These are phyloP conservation scores for Hydrolagus colliei DNA, from an alignment of 2,797 vertebrate species.

Conservation along the genomic window DNA sequence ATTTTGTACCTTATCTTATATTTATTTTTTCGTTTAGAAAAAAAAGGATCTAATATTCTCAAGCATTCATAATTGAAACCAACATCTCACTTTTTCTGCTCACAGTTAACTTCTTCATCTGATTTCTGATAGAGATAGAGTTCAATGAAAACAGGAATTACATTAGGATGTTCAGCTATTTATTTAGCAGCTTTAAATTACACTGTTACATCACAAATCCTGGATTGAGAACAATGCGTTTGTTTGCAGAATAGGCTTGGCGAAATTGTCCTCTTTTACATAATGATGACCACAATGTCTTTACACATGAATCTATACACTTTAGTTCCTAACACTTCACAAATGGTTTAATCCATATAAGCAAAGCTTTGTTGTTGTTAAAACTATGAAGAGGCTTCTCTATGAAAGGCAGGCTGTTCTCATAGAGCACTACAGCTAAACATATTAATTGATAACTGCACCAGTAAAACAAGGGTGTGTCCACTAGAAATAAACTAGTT, in stretches of 20 bases:
- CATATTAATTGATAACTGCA: slow-evolving; percentile 36
- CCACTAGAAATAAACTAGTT: slow-evolving; percentile 31
- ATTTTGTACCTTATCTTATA: background rate
- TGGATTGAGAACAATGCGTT: background rate
- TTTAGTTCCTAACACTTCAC: background rate
- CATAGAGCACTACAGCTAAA: slow-evolving; percentile 34
- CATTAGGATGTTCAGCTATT: background rate
- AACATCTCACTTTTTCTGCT: background rate
- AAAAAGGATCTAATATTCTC: background rate
- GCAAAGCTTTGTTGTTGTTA: slow-evolving; percentile 28
- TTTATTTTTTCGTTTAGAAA: background rate
- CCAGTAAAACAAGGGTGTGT: slow-evolving; percentile 39
- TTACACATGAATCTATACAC: background rate
- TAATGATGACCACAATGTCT: background rate
- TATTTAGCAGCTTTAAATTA: background rate
- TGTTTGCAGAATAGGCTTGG: background rate
- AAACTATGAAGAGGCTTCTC: slow-evolving; percentile 4
- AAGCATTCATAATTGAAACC: background rate
- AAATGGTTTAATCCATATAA: background rate
- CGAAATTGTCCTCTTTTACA: background rate
- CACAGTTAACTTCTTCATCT: background rate
- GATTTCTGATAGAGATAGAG: background rate
- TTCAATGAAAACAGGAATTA: background rate
- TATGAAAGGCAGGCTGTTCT: slow-evolving; percentile 28
- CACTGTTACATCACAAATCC: background rate